These are phyloP conservation scores for Drosophila testacea DNA, from an alignment of 2,888 invertebrate genomes.

Conservation along the genomic window DNA sequence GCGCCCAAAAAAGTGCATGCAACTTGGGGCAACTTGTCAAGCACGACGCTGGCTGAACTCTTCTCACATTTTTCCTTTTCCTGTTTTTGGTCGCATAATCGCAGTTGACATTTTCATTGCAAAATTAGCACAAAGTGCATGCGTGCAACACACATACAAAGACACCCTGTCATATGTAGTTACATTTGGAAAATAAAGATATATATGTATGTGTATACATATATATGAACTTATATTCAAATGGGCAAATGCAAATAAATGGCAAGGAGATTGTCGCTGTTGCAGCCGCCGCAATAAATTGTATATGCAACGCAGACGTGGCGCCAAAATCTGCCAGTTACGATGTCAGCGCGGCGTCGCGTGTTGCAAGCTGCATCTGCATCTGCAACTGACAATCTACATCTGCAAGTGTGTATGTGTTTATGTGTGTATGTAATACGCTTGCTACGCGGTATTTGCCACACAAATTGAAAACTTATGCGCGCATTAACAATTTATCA, in stretches of 20 bases:
- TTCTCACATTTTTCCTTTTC: slow-evolving; percentile 28
- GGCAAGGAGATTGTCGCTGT: slow-evolving; percentile 71
- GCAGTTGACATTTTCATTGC: slow-evolving; percentile 73
- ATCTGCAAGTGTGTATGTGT: slow-evolving; percentile 12
- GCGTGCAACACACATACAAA: slow-evolving; percentile 40
- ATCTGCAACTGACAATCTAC: slow-evolving; percentile 43
- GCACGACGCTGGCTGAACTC: slow-evolving; percentile 36
- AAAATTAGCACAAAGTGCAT: slow-evolving; percentile 75
- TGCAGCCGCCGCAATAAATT: slow-evolving; percentile 71
- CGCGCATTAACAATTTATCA: slow-evolving; percentile 79
- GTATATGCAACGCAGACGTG: slow-evolving; percentile 72
- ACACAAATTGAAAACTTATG: slow-evolving; percentile 80
- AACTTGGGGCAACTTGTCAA: slow-evolving; percentile 42
- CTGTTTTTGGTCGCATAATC: slow-evolving; percentile 57
- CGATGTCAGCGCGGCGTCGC: slow-evolving; percentile 60
- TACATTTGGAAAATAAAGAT: slow-evolving; percentile 30
- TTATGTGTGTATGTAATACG: slow-evolving; percentile 17
- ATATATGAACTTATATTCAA: slow-evolving; percentile 56
- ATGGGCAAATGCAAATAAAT: slow-evolving; percentile 75
- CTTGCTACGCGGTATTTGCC: slow-evolving; percentile 64
- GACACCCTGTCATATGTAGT: slow-evolving; percentile 3
- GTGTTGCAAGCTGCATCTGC: slow-evolving; percentile 59
- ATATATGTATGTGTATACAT: slow-evolving; percentile 26
- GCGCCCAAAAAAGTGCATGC: slow-evolving; percentile 51
- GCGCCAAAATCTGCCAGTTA: slow-evolving; percentile 74